Evolutionary conservation across 1,140 invertebrate species (phyloP), one percentile per base, ranked within the genome.

Genomic region (Drosophila aff.): DNA sequence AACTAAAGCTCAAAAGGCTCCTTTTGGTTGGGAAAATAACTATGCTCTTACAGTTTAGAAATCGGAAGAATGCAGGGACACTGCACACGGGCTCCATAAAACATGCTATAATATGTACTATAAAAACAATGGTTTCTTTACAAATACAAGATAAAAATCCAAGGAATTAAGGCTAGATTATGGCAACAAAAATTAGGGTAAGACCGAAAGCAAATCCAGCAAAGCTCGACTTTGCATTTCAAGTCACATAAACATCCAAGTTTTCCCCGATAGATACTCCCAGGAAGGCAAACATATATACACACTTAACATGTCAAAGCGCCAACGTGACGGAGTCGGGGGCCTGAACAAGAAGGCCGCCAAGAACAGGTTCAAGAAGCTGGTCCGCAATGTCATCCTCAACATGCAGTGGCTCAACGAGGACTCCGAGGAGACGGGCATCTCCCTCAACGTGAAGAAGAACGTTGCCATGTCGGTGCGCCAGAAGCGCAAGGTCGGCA

Each of bases 381-480:
- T 87, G 3, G 73, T 87, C 2, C 66, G 74, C 5, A 23, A n/a
- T 31, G 81, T 81, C 5, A 64, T 84, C 18, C 5, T 89, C 7
- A 87, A 87, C 28, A 72, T 55, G 38, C 81, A 89, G 33, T 87
- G 77, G 69, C 28, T 87, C 9, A 87, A 62, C 16, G 84, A 87
- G 6, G 38, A 67, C 4, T 10, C 61, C 21, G 84, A 87, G 16
- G 84, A 87, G 0, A 61, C 68, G 8, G 74, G 66, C 16, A 58
- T 81, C 6, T 72, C 85, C 1, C 66, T 78, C 28, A 87, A 89
- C 38, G 84, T 68, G 8, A 87, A 79, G 18, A 75, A 65, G 40
- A 87, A 49, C 8, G 47, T 49, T 23, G 15, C 47, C 47, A 49
- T 84, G 23, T 18, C 81, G 7, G 52, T 89, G 15, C 60, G 84